A percentile compares a stretch with the other conserved stretches of the same genome.
These are phyloP conservation scores for Poeciliopsis prolifica DNA, from an alignment of 2,113 vertebrate species.

Conservation along the genomic window DNA sequence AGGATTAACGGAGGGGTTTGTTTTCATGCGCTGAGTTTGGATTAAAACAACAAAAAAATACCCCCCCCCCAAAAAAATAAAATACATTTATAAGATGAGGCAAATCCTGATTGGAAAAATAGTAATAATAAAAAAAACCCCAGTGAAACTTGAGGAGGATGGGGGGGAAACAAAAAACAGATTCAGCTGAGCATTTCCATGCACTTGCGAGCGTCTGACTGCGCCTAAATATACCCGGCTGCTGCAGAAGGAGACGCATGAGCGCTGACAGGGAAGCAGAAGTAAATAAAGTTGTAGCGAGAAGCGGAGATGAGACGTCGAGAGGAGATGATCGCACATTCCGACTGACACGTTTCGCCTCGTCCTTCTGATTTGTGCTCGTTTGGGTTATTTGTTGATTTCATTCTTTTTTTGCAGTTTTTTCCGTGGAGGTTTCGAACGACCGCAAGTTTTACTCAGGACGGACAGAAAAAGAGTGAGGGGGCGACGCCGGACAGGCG, in stretches of 20 bases:
- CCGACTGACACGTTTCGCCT: slow-evolving; percentile 27
- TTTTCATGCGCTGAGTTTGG: slow-evolving; percentile 57
- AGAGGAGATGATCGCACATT: slow-evolving; percentile 32
- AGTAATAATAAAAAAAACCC: not conserved
- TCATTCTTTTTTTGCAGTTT: not conserved
- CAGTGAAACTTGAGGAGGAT: too few relatives aligned
- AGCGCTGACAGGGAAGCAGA: slow-evolving; percentile 23
- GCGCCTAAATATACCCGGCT: not conserved
- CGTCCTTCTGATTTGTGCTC: not conserved
- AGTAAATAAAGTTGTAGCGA: slow-evolving; percentile 62
- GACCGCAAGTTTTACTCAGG: slow-evolving; percentile 41
- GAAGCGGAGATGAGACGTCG: slow-evolving; percentile 30
- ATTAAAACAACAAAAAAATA: slow-evolving; percentile 37
- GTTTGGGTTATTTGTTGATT: not conserved
- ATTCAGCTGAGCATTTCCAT: too few relatives aligned
- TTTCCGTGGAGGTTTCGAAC: slow-evolving; percentile 20
- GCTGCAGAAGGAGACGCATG: not conserved
- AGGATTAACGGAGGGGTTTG: slow-evolving; percentile 51
- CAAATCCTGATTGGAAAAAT: not conserved
- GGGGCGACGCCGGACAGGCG: not conserved
- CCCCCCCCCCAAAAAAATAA: not conserved
- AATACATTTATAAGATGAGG: slow-evolving; percentile 21
- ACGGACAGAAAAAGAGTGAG: not conserved
- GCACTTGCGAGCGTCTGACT: slow-evolving; percentile 18
- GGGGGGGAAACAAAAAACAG: too few relatives aligned